Evolutionary conservation across 2,888 invertebrate species (phyloP).

Genomic region (Mechanitis mazaeus): DNA sequence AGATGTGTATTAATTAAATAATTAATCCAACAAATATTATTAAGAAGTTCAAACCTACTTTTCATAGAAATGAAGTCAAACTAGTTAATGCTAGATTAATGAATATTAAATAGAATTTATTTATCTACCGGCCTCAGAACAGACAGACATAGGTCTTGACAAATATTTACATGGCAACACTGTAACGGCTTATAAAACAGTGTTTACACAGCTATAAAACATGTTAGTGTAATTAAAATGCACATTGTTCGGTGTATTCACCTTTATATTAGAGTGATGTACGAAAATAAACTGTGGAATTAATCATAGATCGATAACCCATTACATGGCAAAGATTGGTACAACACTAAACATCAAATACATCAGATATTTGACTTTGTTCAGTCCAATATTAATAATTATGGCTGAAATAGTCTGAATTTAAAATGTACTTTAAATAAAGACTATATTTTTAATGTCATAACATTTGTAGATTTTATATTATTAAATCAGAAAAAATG

Average conservation of each 20-base stretch:
- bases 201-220: conserved; percentile 30
- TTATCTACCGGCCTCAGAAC: conserved; percentile 8
- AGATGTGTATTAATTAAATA: conserved; percentile 15
- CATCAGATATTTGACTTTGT: too few species aligned
- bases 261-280: conserved; percentile 15
- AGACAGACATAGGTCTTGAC: conserved; percentile 30
- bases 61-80: not conserved
- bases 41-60: too few species aligned
- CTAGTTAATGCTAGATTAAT: not conserved
- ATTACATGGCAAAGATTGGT: too few species aligned
- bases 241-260: conserved; percentile 24
- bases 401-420: too few species aligned
- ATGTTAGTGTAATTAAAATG: conserved; percentile 28
- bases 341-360: too few species aligned
- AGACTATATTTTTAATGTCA: too few species aligned
- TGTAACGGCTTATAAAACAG: conserved; percentile 26
- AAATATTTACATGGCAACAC: conserved; percentile 36
- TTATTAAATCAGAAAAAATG: too few species aligned
- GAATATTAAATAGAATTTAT: not conserved
- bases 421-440: too few species aligned
- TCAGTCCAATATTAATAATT: too few species aligned
- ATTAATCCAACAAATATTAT: too few species aligned
- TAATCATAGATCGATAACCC: conserved; percentile 5
- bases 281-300: conserved; percentile 8
- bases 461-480: too few species aligned